These are phyloP conservation scores for Brachyrhaphis roseni DNA, from an alignment of 2,797 vertebrate genomes.

Conservation along the genomic window DNA sequence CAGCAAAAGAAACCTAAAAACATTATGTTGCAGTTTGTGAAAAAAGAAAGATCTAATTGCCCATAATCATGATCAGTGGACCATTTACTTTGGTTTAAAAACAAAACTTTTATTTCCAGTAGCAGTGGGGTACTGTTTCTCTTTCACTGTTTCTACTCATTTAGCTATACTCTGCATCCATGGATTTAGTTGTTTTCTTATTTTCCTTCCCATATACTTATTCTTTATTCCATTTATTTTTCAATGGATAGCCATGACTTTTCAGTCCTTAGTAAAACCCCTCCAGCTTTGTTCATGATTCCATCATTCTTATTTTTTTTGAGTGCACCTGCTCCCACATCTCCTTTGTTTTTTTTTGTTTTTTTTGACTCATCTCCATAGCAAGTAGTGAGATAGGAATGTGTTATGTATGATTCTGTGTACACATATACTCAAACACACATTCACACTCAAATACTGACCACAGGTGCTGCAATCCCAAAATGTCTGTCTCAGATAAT, in stretches of 20 bases:
- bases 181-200: conserved; percentile 15
- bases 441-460: conserved; percentile 27
- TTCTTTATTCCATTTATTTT: conserved; percentile 29
- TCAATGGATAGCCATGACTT: conserved; percentile 19
- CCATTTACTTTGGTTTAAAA: background rate
- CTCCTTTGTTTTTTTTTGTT: conserved; percentile 24
- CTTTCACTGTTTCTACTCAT: conserved; percentile 16
- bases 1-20: conserved; percentile 20
- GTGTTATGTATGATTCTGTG: conserved; percentile 63
- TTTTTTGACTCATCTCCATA: conserved; percentile 44
- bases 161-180: conserved; percentile 25
- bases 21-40: conserved; percentile 19
- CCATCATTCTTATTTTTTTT: conserved; percentile 42
- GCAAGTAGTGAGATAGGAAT: conserved; percentile 62
- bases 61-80: conserved; percentile 5
- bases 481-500: conserved; percentile 46
- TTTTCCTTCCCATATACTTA: conserved; percentile 15
- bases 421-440: conserved; percentile 22
- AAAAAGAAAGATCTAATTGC: conserved; percentile 28
- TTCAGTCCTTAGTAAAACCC: conserved; percentile 21
- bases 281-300: conserved; percentile 38
- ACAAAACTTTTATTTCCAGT: background rate
- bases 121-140: background rate
- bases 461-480: conserved; percentile 53
- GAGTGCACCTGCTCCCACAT: conserved; percentile 64